Evolutionary conservation across 2,888 invertebrate genomes (phyloP).

Genomic region (Sinopyrophorus schimmeli): DNA sequence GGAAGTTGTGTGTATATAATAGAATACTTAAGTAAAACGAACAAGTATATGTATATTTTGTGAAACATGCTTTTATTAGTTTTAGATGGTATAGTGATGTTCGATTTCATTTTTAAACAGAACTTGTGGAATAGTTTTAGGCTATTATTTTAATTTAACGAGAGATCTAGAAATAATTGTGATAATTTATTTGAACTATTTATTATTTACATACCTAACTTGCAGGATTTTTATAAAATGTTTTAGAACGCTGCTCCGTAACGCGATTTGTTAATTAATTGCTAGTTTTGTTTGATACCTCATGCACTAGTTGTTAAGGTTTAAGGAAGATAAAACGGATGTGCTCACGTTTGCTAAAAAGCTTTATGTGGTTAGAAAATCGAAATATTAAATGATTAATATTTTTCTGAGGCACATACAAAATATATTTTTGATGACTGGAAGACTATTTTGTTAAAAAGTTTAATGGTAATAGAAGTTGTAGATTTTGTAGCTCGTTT

Average conservation of each 20-base stretch:
- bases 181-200: slow-evolving; percentile 27
- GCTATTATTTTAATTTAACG: slow-evolving; percentile 13
- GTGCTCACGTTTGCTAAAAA: slow-evolving; percentile 41
- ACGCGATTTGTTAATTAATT: slow-evolving; percentile 6
- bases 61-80: slow-evolving; percentile 14
- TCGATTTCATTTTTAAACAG: too few relatives aligned
- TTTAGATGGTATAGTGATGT: too few relatives aligned
- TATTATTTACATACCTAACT: slow-evolving; percentile 15
- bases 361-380: slow-evolving; percentile 45
- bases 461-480: slow-evolving; percentile 31
- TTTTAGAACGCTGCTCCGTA: slow-evolving; percentile 1
- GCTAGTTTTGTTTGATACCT: slow-evolving; percentile 16
- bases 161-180: slow-evolving; percentile 24
- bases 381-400: slow-evolving; percentile 40
- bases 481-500: slow-evolving; percentile 40
- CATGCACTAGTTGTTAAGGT: slow-evolving; percentile 19
- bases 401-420: slow-evolving; percentile 50
- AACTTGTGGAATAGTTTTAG: too few relatives aligned
- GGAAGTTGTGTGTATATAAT: slow-evolving; percentile 13
- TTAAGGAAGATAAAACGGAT: slow-evolving; percentile 23
- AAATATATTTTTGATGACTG: slow-evolving; percentile 49
- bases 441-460: slow-evolving; percentile 37
- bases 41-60: slow-evolving; percentile 14
- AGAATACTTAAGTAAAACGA: slow-evolving; percentile 2
- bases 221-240: background rate